Base-by-base conservation (phyloP, 2,888 invertebrate species). In the Coremacera marginata region DNA sequence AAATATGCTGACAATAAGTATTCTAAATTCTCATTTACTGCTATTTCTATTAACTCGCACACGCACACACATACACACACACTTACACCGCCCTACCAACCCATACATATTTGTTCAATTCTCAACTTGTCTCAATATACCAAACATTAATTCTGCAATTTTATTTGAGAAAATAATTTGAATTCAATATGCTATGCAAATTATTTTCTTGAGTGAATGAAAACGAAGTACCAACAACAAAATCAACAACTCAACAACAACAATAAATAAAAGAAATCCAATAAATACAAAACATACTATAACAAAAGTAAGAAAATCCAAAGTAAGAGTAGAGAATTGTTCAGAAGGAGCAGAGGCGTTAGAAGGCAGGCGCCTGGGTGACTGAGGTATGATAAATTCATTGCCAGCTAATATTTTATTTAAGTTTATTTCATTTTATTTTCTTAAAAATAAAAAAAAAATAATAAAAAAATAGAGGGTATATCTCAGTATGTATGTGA, bases 151-250 rank as follows among this genome's bases (percentile, higher is more conserved):
- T 55, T 19, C n/a, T 31, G 27, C 27, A 63, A 31, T 63, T 63
- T 9, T 14, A 63, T 31, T 27, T 14, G n/a, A 31, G 31, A 63
- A 31, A n/a, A 19, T n/a, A 5, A 63, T 63, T 63, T 63, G 63
- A 31, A 63, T 63, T 27, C 63, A 63, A 63, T 31, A 63, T 63
- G 63, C 31, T 34, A 27, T 34, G 63, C 63, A 8, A 25, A 63
- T 34, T 16, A 63, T 63, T 63, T 63, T 31, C 63, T 8, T 31
- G 34, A 63, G 31, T 63, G 63, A 25, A 63, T 63, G 11, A 14
- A 27, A 63, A 60, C 5, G 31, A 31, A 31, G 31, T n/a, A n/a
- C n/a, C n/a, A n/a, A n/a, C n/a, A n/a, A n/a, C 31, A 5, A 19
- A 19, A 19, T 1, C 57, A 44, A 44, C n/a, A 55, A 55, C 55